Evolutionary conservation across 2,888 invertebrate genomes (phyloP), one percentile per base, ranked within the genome.

Genomic region (Dendrolimus pini): DNA sequence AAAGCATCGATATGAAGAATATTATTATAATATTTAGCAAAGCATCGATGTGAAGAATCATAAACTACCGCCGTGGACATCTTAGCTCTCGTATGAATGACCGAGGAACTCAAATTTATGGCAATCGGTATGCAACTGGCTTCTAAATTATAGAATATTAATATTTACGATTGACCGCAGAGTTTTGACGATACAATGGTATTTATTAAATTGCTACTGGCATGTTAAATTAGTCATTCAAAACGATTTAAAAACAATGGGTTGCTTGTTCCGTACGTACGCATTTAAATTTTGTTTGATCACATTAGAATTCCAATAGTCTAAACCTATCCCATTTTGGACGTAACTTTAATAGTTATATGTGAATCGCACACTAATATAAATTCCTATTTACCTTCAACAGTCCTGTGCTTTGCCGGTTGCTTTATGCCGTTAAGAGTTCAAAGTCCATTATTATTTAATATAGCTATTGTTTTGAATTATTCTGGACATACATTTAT

Each of bases 351-450:
- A 78, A 76, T 75, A 47, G 47, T 47, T 77, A 67, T 72, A 71
- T 74, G 71, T 72, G 72, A 70, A 74, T 69, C 71, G 72, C 73
- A 73, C 74, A 75, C 75, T 71, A 74, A 64, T 73, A 72, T 77
- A 71, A 75, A 72, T 71, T 74, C 72, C 69, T 73, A 73, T 71
- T 71, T 69, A 68, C 69, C 66, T 71, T 9, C 12, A 69, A 75
- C 66, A 68, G 71, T 76, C 80, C 78, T 78, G 78, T 82, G 18
- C 18, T n/a, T 80, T 78, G 72, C 67, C 65, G 63, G 67, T 74
- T 69, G 73, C 71, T 75, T 75, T 77, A 71, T 72, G 68, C 61
- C 63, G 62, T 64, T 67, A 68, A 61, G 65, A 62, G 67, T 58
- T 68, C 60, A 61, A 59, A 56, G 60, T 61, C 67, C 62, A 75